These are phyloP conservation scores for Machimus atricapillus DNA, from an alignment of 2,888 invertebrate species.

Conservation along the genomic window DNA sequence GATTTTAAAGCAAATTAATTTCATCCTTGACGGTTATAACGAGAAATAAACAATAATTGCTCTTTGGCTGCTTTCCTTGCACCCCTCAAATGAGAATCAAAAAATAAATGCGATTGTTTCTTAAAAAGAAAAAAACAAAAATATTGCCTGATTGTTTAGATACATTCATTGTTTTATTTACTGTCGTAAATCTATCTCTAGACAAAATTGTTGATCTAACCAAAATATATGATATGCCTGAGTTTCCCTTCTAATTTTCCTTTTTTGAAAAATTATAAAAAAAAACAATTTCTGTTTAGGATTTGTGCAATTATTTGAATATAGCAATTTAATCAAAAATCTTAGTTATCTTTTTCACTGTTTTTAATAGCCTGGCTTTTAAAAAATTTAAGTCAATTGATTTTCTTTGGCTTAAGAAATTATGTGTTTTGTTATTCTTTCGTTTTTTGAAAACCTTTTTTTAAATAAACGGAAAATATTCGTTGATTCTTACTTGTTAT, in stretches of 20 bases:
- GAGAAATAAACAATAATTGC: background rate
- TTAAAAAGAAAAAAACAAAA: background rate
- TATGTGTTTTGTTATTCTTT: background rate
- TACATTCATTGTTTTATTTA: background rate
- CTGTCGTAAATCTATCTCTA: background rate
- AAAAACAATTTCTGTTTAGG: background rate
- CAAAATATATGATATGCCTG: background rate
- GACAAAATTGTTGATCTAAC: background rate
- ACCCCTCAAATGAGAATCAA: background rate
- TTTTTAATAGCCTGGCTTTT: constrained; percentile 8
- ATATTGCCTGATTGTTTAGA: background rate
- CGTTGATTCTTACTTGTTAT: constrained; percentile 74
- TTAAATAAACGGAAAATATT: constrained; percentile 8
- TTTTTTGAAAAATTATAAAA: background rate
- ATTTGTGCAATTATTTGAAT: constrained; percentile 7
- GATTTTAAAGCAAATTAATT: background rate
- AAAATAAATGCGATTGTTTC: background rate
- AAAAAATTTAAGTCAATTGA: background rate
- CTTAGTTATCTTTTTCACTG: constrained; percentile 16
- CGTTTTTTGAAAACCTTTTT: background rate
- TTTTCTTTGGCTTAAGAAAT: background rate
- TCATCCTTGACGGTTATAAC: background rate
- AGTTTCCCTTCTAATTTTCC: background rate
- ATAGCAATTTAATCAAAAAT: constrained; percentile 18
- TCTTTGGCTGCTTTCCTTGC: background rate